phyloP scores from a whole-genome alignment of 2,113 vertebrate genomes.

The Oxyura jamaicensis region DNA sequence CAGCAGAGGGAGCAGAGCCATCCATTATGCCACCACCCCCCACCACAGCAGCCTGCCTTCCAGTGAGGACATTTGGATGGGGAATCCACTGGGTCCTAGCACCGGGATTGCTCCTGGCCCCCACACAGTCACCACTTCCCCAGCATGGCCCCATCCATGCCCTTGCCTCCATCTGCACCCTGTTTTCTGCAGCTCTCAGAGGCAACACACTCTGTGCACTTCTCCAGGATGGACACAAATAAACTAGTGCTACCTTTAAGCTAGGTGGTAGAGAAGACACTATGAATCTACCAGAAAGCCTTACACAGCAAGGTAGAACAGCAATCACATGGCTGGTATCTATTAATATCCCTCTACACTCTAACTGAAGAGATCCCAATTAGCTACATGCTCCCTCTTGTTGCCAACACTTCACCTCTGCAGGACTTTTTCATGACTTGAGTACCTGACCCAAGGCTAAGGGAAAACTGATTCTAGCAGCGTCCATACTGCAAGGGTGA shows the following conservation, averaged over 20 bases:
- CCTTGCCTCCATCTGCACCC: background rate
- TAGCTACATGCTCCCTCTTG: background rate
- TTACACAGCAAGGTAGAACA: background rate
- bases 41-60: background rate
- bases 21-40: background rate
- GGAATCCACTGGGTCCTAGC: background rate
- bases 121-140: background rate
- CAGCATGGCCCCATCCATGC: background rate
- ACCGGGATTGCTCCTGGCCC: background rate
- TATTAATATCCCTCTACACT: rapidly evolving
- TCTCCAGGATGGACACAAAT: background rate
- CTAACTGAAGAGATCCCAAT: background rate
- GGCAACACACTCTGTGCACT: background rate
- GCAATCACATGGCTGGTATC: background rate
- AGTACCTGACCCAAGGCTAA: background rate
- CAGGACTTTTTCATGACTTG: background rate
- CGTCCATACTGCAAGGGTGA: background rate
- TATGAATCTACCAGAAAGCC: background rate
- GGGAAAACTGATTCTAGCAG: background rate
- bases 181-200: background rate
- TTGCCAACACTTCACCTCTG: background rate
- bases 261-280: background rate
- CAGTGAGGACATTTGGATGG: background rate
- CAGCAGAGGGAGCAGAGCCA: background rate
- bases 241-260: background rate